Percentiles rank a stretch among this genome's conserved stretches.
phyloP scores from a whole-genome alignment of 2,797 vertebrate species.

The Trachops cirrhosus region DNA sequence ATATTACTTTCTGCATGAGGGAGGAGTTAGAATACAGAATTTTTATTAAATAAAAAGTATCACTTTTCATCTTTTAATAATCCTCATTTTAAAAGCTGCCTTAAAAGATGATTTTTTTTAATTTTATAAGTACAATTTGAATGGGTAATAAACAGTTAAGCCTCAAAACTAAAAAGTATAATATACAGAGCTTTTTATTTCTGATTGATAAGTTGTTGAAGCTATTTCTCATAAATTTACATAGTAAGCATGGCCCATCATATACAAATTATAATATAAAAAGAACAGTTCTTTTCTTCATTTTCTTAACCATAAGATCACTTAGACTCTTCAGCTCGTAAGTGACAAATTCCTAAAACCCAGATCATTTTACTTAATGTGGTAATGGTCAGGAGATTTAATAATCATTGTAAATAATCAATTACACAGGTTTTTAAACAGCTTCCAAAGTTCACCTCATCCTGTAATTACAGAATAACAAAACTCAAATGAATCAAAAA shows the following conservation, averaged over 20 bases:
- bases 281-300: not conserved
- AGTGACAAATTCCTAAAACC: not conserved
- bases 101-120: not conserved
- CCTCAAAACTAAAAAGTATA: not conserved
- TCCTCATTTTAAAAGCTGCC: not conserved
- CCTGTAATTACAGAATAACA: not conserved
- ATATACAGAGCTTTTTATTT: not conserved
- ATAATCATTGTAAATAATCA: not conserved
- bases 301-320: conserved; percentile 7
- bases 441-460: not conserved
- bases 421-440: not conserved
- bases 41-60: not conserved
- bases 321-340: not conserved
- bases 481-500: not conserved
- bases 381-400: not conserved
- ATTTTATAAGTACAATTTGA: not conserved
- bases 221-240: not conserved
- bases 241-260: not conserved
- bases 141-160: not conserved
- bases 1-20: not conserved
- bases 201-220: not conserved
- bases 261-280: not conserved
- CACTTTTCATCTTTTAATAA: not conserved
- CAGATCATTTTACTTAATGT: not conserved
- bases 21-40: not conserved